Percentiles rank a stretch among this genome's conserved stretches.
Conservation (phyloP, 1,140 invertebrate genomes). For the Colletes latitarsis region DNA sequence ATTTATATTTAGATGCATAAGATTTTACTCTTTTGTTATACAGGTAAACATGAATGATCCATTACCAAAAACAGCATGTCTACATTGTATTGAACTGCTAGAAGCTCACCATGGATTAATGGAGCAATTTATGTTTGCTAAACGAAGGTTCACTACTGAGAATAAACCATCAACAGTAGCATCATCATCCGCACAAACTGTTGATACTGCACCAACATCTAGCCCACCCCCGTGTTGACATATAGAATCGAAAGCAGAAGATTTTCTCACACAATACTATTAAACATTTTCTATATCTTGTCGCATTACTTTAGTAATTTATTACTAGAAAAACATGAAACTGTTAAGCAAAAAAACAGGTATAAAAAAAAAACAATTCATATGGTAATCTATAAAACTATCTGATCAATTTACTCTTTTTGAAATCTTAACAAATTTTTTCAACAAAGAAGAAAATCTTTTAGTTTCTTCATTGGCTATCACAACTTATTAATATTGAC, state of each 20-base stretch:
- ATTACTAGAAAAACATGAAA: constrained; percentile 38
- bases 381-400: background rate
- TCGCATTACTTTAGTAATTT: constrained; percentile 53
- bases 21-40: constrained; percentile 52
- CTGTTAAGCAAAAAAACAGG: constrained; percentile 28
- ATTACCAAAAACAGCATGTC: constrained; percentile 88
- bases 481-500: constrained; percentile 8
- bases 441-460: constrained; percentile 10
- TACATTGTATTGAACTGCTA: constrained; percentile 85
- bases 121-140: constrained; percentile 81
- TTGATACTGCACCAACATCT: constrained; percentile 70
- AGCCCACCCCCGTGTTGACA: constrained; percentile 76
- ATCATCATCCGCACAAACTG: constrained; percentile 65
- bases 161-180: constrained; percentile 67
- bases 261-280: constrained; percentile 43
- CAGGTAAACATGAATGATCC: constrained; percentile 88
- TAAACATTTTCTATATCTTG: constrained; percentile 41
- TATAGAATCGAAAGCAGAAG: constrained; percentile 54
- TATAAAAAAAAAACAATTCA: constrained; percentile 8
- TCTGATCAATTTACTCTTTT: constrained; percentile 11
- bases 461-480: constrained; percentile 5
- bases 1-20: constrained; percentile 10
- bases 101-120: constrained; percentile 87
- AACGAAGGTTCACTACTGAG: constrained; percentile 72
- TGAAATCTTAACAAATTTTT: background rate